Conservation (phyloP, 2,888 invertebrate genomes). For the Phytoseiulus persimilis region DNA sequence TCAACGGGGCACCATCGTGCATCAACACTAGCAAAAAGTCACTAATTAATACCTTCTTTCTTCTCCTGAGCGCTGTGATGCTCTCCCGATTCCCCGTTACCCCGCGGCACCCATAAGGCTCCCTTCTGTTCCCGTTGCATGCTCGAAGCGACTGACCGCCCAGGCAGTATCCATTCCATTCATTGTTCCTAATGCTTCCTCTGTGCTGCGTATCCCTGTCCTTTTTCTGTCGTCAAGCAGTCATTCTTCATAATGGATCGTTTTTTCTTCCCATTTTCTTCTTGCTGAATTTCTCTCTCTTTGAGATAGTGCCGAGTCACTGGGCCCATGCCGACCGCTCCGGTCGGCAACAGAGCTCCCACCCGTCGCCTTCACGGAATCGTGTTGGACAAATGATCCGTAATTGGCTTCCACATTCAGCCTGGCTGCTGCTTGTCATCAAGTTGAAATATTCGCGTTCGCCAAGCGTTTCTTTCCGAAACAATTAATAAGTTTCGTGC, state of each 20-base stretch:
- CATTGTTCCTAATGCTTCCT: neutral
- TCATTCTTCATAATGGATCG: constrained; percentile 35
- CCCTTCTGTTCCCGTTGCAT: neutral
- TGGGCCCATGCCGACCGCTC: no score
- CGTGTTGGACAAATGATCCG: no score
- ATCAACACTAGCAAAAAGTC: constrained; percentile 33
- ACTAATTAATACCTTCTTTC: constrained; percentile 28
- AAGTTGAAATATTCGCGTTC: no score
- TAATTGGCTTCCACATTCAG: no score
- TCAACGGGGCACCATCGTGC: neutral
- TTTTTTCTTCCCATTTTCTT: neutral
- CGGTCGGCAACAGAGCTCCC: neutral
- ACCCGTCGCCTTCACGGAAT: no score
- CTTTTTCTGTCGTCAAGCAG: neutral
- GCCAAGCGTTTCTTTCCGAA: no score
- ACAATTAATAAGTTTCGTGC: no score
- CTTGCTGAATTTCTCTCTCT: neutral
- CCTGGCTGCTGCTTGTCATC: no score
- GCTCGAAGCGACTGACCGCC: neutral
- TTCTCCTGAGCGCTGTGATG: neutral
- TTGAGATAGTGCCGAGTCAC: neutral
- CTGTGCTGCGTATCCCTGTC: neutral
- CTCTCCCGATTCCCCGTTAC: neutral
- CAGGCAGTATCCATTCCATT: neutral
- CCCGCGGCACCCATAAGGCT: neutral